A percentile compares a stretch with the other conserved stretches of the same genome.
Conservation (phyloP, 1,140 invertebrate genomes). For the Notospermus geniculatus region DNA sequence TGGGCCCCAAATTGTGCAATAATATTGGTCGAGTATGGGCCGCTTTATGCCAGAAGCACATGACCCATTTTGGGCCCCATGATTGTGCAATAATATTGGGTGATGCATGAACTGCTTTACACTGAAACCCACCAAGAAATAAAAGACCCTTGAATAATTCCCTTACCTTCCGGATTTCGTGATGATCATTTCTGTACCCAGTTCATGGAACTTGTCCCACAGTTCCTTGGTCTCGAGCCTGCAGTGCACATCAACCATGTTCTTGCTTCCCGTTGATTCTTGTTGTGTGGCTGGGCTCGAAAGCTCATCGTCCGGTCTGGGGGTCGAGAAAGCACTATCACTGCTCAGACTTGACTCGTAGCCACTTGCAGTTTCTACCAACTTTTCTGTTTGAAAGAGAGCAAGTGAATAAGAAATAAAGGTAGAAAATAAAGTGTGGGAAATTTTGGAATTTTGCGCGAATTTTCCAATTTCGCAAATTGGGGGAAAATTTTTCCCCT, state of each 20-base stretch:
- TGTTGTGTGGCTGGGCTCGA: neutral
- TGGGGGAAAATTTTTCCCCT: no score
- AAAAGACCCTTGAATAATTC: no score
- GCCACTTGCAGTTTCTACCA: neutral
- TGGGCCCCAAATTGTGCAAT: no score
- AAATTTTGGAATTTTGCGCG: no score
- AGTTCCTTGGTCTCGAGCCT: slow-evolving; percentile 67
- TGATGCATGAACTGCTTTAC: no score
- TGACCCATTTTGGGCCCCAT: no score
- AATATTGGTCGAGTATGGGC: no score
- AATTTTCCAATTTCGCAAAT: no score
- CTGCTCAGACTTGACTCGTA: neutral
- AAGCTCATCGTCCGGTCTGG: neutral
- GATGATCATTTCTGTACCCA: slow-evolving; percentile 99
- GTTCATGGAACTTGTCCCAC: slow-evolving; percentile 98
- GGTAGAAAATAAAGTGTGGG: neutral
- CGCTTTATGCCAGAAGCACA: no score
- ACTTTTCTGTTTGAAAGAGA: neutral
- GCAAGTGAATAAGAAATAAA: neutral
- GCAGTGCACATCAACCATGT: slow-evolving; percentile 45
- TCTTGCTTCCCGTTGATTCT: slow-evolving; percentile 25
- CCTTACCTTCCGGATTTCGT: slow-evolving; percentile 99
- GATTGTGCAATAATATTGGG: no score
- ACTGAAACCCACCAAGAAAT: no score
- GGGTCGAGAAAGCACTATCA: neutral